phyloP scores from a whole-genome alignment of 1,140 invertebrate genomes.

The Brachionus asplanchnoidis region DNA sequence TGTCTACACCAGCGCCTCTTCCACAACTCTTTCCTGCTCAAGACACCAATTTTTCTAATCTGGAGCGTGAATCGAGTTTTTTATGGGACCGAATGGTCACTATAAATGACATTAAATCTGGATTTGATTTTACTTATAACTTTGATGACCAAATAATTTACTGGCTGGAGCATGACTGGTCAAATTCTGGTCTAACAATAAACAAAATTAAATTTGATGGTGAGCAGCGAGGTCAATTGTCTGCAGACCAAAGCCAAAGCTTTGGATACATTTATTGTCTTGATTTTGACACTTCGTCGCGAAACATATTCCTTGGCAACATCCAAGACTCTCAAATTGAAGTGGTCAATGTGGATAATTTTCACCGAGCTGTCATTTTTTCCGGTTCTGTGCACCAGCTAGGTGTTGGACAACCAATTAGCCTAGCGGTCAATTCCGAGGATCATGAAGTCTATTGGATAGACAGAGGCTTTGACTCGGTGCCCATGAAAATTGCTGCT shows the following conservation, averaged over 20 bases:
- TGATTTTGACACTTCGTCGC: conserved; percentile 90
- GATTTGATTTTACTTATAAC: conserved; percentile 29
- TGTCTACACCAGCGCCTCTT: background rate
- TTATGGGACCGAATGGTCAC: conserved; percentile 54
- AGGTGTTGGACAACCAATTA: background rate
- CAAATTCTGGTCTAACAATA: conserved; percentile 62
- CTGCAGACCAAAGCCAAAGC: conserved; percentile 65
- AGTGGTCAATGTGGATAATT: conserved; percentile 65
- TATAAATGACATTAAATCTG: background rate
- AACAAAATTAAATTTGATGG: conserved; percentile 76
- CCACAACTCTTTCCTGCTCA: background rate
- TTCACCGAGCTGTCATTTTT: conserved; percentile 32
- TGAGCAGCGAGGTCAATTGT: conserved; percentile 78
- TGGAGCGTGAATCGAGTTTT: background rate
- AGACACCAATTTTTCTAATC: background rate
- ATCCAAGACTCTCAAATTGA: conserved; percentile 84
- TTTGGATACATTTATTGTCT: conserved; percentile 83
- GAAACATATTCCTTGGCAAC: conserved; percentile 90
- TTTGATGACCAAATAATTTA: conserved; percentile 4
- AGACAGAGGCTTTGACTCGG: conserved; percentile 83
- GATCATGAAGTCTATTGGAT: conserved; percentile 82
- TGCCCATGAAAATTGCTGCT: conserved; percentile 80
- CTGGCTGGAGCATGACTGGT: background rate
- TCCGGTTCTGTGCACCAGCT: background rate
- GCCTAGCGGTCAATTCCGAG: background rate